A percentile compares a stretch with the other conserved stretches of the same genome.
These are phyloP conservation scores for Onychomys arenicola DNA, from an alignment of 2,797 vertebrate species.

Conservation along the genomic window DNA sequence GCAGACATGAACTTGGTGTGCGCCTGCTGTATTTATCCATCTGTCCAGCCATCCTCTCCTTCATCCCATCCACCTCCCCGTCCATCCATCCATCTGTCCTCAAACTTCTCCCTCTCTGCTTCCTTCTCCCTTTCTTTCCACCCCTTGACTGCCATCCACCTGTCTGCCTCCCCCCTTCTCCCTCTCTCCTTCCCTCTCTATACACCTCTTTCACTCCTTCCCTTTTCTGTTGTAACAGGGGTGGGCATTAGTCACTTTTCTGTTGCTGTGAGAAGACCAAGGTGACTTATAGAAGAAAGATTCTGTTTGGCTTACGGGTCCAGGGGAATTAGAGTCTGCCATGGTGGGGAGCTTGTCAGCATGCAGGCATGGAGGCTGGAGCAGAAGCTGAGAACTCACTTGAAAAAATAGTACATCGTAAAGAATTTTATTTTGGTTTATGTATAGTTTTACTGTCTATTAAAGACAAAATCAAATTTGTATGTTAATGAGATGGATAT, in stretches of 20 bases:
- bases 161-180: background rate
- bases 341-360: background rate
- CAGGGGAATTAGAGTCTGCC: background rate
- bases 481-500: background rate
- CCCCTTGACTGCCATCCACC: no score
- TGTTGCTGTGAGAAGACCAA: background rate
- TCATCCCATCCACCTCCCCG: background rate
- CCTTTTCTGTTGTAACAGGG: background rate
- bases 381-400: background rate
- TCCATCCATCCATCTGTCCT: background rate
- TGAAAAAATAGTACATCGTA: background rate
- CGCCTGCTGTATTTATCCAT: background rate
- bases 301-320: background rate
- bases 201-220: background rate
- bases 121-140: no score
- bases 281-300: background rate
- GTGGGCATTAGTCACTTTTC: background rate
- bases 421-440: background rate
- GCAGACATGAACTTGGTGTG: background rate
- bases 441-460: background rate
- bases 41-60: accelerated
- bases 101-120: accelerated
- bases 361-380: background rate
- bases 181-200: background rate
- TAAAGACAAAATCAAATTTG: background rate